These are phyloP conservation scores for Epirrhoe tristata DNA, from an alignment of 2,888 invertebrate species.

Conservation along the genomic window DNA sequence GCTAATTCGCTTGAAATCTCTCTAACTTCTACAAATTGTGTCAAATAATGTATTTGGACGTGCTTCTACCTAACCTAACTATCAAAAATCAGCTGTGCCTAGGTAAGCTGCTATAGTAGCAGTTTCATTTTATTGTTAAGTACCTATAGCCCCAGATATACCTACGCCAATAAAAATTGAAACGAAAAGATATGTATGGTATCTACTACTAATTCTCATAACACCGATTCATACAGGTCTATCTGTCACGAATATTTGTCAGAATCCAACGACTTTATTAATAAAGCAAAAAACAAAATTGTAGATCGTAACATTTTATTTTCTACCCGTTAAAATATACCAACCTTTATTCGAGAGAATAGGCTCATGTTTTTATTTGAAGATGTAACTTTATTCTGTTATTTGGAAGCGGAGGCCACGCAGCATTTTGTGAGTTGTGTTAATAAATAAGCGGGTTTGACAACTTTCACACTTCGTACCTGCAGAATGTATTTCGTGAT, in stretches of 20 bases:
- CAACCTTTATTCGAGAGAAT: constrained; percentile 6
- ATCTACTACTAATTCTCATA: too few species aligned
- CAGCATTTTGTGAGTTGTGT: constrained; percentile 23
- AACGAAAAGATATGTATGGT: too few species aligned
- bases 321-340: constrained; percentile 5
- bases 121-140: too few species aligned
- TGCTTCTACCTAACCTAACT: too few species aligned
- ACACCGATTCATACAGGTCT: too few species aligned
- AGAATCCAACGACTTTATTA: not conserved
- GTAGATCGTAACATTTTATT: not conserved
- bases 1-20: too few species aligned
- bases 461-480: constrained; percentile 33
- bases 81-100: too few species aligned
- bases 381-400: constrained; percentile 6
- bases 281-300: not conserved
- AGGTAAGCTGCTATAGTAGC: too few species aligned
- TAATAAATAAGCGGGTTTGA: constrained; percentile 40
- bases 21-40: too few species aligned
- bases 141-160: too few species aligned
- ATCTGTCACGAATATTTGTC: not conserved
- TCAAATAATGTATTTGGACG: too few species aligned
- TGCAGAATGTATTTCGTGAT: constrained; percentile 28
- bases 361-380: constrained; percentile 4
- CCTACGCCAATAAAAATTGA: too few species aligned
- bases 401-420: not conserved